phyloP scores from a whole-genome alignment of 2,797 vertebrate genomes.

The Lepilemur septentrionalis region DNA sequence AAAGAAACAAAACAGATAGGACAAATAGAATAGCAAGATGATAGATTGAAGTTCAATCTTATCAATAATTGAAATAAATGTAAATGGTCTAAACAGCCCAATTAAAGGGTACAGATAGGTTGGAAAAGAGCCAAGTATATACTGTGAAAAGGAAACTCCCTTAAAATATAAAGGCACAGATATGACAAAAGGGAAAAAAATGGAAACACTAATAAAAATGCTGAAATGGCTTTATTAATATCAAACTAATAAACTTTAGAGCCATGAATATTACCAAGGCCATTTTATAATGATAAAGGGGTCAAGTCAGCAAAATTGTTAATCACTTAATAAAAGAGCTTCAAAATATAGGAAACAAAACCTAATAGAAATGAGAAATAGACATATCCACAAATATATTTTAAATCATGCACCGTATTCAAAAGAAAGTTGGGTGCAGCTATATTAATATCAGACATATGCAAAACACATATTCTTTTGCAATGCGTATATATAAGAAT shows the following conservation, averaged over 20 bases:
- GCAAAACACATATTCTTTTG: neutral
- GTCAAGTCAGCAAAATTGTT: neutral
- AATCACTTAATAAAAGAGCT: neutral
- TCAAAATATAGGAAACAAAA: constrained; percentile 4
- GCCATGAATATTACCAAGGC: neutral
- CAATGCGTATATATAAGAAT: neutral
- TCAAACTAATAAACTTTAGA: neutral
- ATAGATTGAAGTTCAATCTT: neutral
- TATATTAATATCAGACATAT: neutral
- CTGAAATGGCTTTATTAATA: neutral
- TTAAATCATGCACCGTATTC: neutral
- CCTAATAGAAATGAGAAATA: neutral
- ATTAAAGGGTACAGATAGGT: neutral
- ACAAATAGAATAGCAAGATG: neutral
- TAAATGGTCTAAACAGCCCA: neutral
- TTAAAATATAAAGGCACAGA: neutral
- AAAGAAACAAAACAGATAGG: neutral
- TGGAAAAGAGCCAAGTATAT: neutral
- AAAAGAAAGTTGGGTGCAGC: neutral
- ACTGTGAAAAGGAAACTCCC: neutral
- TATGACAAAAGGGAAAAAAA: neutral
- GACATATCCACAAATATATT: neutral
- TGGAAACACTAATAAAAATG: neutral
- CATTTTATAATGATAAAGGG: constrained; percentile 14
- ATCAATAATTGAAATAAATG: neutral